phyloP scores from a whole-genome alignment of 2,113 vertebrate species.

The Sinocyclocheilus anshuiensis region DNA sequence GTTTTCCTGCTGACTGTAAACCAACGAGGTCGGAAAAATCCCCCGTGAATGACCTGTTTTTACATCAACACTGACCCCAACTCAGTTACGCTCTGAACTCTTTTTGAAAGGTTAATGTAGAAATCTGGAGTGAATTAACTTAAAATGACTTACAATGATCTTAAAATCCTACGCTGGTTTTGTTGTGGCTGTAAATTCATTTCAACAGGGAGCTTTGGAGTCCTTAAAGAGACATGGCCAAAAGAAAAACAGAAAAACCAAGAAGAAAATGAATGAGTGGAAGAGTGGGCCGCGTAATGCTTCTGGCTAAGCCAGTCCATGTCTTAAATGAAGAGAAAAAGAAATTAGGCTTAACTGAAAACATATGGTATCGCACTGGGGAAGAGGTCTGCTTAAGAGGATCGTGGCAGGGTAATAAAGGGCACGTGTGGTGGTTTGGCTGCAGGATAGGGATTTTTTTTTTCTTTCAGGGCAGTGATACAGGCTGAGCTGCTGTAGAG shows the following conservation, averaged over 20 bases:
- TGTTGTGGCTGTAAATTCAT: slow-evolving; percentile 97
- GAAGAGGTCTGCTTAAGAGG: slow-evolving; percentile 77
- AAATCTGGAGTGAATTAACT: slow-evolving; percentile 91
- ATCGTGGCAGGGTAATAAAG: slow-evolving; percentile 74
- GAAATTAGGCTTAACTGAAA: slow-evolving; percentile 95
- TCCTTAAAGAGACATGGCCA: slow-evolving; percentile 77
- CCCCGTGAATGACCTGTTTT: slow-evolving; percentile 65
- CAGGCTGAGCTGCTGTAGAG: slow-evolving; percentile 56
- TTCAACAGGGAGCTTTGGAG: slow-evolving; percentile 92
- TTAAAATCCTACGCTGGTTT: slow-evolving; percentile 88
- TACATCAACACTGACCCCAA: slow-evolving; percentile 77
- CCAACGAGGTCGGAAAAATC: slow-evolving; percentile 65
- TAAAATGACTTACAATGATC: slow-evolving; percentile 95
- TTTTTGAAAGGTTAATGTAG: slow-evolving; percentile 89
- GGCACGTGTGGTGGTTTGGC: slow-evolving; percentile 77
- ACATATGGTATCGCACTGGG: slow-evolving; percentile 92
- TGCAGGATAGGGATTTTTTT: slow-evolving; percentile 66
- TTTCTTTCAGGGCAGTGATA: slow-evolving; percentile 40
- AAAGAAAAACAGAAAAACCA: slow-evolving; percentile 61
- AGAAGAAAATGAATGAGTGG: slow-evolving; percentile 57
- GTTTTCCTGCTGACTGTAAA: slow-evolving; percentile 30
- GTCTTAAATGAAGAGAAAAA: slow-evolving; percentile 95
- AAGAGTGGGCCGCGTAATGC: slow-evolving; percentile 83
- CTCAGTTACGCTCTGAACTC: slow-evolving; percentile 89
- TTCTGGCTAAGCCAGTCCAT: slow-evolving; percentile 89